Percentiles rank a stretch among this genome's conserved stretches.
phyloP scores from a whole-genome alignment of 2,797 vertebrate species.

The Limosa lapponica region DNA sequence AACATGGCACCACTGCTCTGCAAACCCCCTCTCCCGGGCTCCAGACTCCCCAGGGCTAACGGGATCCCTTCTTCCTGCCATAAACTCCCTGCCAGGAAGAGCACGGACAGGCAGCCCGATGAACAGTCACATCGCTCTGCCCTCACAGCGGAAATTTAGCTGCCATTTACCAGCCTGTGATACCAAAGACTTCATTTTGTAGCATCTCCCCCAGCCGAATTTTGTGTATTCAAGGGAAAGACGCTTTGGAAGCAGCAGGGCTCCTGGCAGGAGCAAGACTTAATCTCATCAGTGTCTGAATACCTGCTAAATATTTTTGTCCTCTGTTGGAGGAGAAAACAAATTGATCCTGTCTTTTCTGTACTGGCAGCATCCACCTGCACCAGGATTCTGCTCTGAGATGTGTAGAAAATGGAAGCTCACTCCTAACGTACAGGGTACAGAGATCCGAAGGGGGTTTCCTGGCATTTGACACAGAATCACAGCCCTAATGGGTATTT shows the following conservation, averaged over 20 bases:
- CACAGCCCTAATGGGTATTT: not conserved
- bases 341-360: not conserved
- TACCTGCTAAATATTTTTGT: not conserved
- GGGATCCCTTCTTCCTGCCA: not conserved
- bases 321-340: not conserved
- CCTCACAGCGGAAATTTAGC: not conserved
- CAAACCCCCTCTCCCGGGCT: not conserved
- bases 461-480: not conserved
- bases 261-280: not conserved
- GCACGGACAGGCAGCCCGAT: not conserved
- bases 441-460: not conserved
- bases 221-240: not conserved
- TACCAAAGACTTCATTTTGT: not conserved
- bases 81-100: not conserved
- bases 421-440: not conserved
- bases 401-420: not conserved
- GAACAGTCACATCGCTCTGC: fast-evolving
- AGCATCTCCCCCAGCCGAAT: not conserved
- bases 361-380: not conserved
- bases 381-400: not conserved
- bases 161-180: fast-evolving
- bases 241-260: not conserved
- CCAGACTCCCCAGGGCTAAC: not conserved
- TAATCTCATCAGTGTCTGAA: not conserved
- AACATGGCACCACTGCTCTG: not conserved